Evolutionary conservation across 2,797 vertebrate species (phyloP).

Genomic region (Benthosema pterotum): DNA sequence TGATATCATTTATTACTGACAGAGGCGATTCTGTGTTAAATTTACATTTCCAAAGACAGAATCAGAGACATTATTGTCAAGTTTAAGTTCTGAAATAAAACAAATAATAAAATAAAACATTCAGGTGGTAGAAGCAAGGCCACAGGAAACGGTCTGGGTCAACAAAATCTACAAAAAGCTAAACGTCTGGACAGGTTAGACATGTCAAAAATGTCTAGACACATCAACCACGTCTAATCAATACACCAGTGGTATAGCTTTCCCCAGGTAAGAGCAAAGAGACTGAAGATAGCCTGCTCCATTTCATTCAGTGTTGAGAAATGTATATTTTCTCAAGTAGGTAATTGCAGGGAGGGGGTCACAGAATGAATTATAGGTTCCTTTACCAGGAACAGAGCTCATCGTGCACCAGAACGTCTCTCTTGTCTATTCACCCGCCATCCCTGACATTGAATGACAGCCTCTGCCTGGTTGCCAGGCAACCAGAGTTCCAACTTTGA

Average conservation of each 20-base stretch:
- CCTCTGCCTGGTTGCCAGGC: constrained; percentile 33
- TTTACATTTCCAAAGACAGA: too few species aligned
- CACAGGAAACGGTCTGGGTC: too few species aligned
- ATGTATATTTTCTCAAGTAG: neutral
- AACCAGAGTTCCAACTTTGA: constrained; percentile 46
- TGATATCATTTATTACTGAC: too few species aligned
- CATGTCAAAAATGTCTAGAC: too few species aligned
- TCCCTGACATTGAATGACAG: constrained; percentile 29
- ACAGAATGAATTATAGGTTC: neutral
- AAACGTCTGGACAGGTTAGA: too few species aligned
- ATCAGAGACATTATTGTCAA: too few species aligned
- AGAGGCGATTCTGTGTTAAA: too few species aligned
- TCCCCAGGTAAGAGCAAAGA: neutral
- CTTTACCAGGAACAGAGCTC: neutral
- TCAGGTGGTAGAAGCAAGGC: too few species aligned
- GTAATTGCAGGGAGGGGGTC: too few species aligned
- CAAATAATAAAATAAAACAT: too few species aligned
- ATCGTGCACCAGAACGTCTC: constrained; percentile 1
- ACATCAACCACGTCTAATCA: neutral
- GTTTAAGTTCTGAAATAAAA: too few species aligned
- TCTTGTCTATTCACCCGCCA: constrained; percentile 13
- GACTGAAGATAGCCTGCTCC: neutral
- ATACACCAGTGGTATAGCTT: neutral
- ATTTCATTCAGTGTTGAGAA: neutral
- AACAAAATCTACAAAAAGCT: too few species aligned